These are phyloP conservation scores for Leptestheria dahalacensis DNA, from an alignment of 1,140 invertebrate species.

Conservation along the genomic window DNA sequence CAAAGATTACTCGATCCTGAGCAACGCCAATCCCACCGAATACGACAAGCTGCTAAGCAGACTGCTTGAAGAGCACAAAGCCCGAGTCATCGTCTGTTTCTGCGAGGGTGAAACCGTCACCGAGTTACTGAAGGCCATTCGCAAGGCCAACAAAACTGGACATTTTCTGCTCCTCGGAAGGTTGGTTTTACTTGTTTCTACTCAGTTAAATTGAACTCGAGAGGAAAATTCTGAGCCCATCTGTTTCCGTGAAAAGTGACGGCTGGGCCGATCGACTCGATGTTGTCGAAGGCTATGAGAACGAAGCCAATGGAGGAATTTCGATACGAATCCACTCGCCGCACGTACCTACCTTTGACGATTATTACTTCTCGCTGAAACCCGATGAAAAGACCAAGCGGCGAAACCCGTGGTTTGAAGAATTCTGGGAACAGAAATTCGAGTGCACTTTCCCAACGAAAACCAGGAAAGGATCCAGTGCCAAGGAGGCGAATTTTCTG, in stretches of 20 bases:
- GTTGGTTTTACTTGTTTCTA: constrained; percentile 27
- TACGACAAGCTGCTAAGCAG: constrained; percentile 42
- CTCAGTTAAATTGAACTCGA: neutral
- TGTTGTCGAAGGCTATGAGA: constrained; percentile 48
- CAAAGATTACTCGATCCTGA: constrained; percentile 45
- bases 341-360: constrained; percentile 45
- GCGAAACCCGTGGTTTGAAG: constrained; percentile 58
- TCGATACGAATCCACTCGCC: constrained; percentile 59
- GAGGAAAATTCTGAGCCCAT: constrained; percentile 15
- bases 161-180: constrained; percentile 52
- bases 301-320: constrained; percentile 52
- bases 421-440: constrained; percentile 58
- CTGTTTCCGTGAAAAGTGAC: constrained; percentile 41
- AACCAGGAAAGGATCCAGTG: too few species aligned
- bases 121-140: constrained; percentile 47
- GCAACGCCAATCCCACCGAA: constrained; percentile 41
- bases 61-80: constrained; percentile 39
- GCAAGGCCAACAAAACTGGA: constrained; percentile 40
- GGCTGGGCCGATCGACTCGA: constrained; percentile 60
- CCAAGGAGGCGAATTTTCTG: too few species aligned
- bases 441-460: constrained; percentile 37
- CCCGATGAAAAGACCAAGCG: constrained; percentile 39
- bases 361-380: constrained; percentile 48
- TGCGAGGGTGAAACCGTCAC: constrained; percentile 60
- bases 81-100: constrained; percentile 63